A percentile compares a stretch with the other conserved stretches of the same genome.
Evolutionary conservation across 2,113 vertebrate genomes (phyloP).

Genomic region (Euleptes europaea): DNA sequence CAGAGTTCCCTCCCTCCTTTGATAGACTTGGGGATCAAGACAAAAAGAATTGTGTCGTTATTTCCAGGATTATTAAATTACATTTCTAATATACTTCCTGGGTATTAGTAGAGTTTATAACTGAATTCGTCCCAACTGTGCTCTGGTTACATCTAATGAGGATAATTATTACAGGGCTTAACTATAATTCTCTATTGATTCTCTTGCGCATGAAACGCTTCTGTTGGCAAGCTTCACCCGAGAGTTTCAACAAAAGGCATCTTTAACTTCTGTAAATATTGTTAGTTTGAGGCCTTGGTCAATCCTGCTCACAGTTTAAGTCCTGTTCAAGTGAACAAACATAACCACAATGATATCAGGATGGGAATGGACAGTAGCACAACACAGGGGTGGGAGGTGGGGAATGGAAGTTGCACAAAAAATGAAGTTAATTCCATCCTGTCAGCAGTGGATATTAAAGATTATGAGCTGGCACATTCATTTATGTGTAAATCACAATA

Average conservation of each 20-base stretch:
- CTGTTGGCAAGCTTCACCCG: conserved; percentile 73
- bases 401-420: conserved; percentile 80
- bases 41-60: conserved; percentile 80
- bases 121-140: conserved; percentile 75
- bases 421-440: conserved; percentile 95
- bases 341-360: conserved; percentile 73
- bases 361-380: conserved; percentile 84
- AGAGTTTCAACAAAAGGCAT: conserved; percentile 74
- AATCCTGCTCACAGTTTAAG: conserved; percentile 58
- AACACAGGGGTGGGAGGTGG: conserved; percentile 52
- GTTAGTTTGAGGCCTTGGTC: conserved; percentile 58
- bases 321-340: conserved; percentile 71
- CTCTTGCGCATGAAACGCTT: conserved; percentile 78
- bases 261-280: conserved; percentile 70
- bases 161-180: conserved; percentile 93
- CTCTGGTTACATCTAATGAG: conserved; percentile 92
- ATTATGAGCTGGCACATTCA: conserved; percentile 79
- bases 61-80: conserved; percentile 95
- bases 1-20: conserved; percentile 61
- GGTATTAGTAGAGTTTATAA: conserved; percentile 82
- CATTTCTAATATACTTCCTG: conserved; percentile 82
- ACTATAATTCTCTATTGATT: conserved; percentile 88
- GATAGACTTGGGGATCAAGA: conserved; percentile 63
- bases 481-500: conserved; percentile 87
- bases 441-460: conserved; percentile 99